These are phyloP conservation scores for Dendrocopos noguchii DNA, from an alignment of 2,113 vertebrate species.

Conservation along the genomic window DNA sequence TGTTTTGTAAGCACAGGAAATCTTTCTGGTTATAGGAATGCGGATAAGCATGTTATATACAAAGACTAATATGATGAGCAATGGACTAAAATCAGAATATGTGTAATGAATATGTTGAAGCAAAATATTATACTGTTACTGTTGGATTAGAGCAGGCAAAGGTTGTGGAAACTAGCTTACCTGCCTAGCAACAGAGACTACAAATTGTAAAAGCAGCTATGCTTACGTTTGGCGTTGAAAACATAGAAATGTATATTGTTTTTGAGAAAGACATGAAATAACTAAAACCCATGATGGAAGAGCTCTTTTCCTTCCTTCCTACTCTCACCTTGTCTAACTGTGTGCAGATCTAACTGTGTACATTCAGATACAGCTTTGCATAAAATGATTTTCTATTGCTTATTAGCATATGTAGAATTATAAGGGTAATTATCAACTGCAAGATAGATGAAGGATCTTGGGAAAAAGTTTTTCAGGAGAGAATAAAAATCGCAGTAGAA, in stretches of 20 bases:
- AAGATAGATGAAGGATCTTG: neutral
- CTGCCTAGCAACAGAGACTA: neutral
- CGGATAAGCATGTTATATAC: neutral
- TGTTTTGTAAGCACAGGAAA: slow-evolving; percentile 22
- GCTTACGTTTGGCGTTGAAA: slow-evolving; percentile 16
- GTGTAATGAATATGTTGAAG: neutral
- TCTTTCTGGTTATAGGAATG: slow-evolving; percentile 20
- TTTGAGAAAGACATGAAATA: neutral
- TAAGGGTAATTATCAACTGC: neutral
- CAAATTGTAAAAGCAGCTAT: neutral
- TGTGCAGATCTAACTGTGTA: neutral
- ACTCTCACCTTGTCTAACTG: neutral
- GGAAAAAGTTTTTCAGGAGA: neutral
- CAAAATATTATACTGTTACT: neutral
- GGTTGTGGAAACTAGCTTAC: neutral
- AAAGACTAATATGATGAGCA: slow-evolving; percentile 25
- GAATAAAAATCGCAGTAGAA: neutral
- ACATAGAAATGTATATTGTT: neutral
- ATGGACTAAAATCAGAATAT: slow-evolving; percentile 6
- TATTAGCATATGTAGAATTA: neutral
- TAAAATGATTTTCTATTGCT: neutral
- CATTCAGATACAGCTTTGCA: neutral
- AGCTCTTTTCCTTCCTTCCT: neutral
- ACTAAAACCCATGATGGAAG: neutral
- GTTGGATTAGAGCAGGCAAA: neutral